Conservation (phyloP, 2,797 vertebrate genomes). For the Petrocephalus schoutedeni region DNA sequence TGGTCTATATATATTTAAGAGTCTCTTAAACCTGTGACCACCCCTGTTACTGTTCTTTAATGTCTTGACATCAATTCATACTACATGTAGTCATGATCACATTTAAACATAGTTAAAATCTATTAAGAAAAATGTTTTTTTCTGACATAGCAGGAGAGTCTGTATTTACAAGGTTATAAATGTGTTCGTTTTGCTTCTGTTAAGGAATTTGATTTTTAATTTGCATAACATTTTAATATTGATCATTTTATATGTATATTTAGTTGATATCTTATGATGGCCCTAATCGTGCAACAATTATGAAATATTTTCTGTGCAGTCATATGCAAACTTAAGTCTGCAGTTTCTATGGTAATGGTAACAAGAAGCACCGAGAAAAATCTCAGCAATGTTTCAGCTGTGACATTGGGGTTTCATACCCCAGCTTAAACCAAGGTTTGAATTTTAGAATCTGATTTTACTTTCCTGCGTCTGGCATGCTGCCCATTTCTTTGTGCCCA, state of each 20-base stretch:
- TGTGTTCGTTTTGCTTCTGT: neutral
- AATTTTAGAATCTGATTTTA: constrained; percentile 12
- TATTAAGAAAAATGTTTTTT: neutral
- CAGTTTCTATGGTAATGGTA: neutral
- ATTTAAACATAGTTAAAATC: neutral
- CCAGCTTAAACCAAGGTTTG: constrained; percentile 23
- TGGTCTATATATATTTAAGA: neutral
- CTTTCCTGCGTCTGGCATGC: constrained; percentile 43
- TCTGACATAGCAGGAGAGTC: neutral
- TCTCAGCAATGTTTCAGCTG: neutral
- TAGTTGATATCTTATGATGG: neutral
- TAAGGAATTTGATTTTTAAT: neutral
- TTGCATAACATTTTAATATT: neutral
- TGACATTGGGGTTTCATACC: constrained; percentile 29
- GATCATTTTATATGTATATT: neutral
- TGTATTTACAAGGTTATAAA: neutral
- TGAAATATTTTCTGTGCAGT: neutral
- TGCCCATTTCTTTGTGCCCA: constrained; percentile 14
- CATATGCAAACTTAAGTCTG: neutral
- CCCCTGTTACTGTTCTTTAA: neutral
- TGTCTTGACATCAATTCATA: neutral
- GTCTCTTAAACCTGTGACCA: neutral
- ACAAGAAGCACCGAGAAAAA: neutral
- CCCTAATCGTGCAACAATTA: neutral
- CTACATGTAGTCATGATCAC: neutral